These are phyloP conservation scores for Arrhamphus sclerolepis DNA, from an alignment of 2,797 vertebrate species.

Conservation along the genomic window DNA sequence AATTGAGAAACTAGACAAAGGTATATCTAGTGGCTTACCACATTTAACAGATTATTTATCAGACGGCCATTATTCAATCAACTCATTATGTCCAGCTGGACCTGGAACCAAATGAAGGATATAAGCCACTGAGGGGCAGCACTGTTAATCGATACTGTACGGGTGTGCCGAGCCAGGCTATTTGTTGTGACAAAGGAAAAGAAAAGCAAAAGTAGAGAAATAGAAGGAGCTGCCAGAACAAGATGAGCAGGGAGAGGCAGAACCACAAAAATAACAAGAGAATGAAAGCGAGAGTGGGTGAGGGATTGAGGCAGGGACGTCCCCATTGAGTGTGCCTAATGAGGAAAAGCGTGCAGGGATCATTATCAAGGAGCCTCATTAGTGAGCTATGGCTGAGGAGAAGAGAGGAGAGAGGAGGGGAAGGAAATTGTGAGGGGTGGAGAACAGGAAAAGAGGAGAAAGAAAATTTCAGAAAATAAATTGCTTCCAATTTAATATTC, in stretches of 20 bases:
- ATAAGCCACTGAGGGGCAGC: constrained; percentile 48
- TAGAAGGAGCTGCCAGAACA: constrained; percentile 42
- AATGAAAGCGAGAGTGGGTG: constrained; percentile 56
- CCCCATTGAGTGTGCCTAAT: constrained; percentile 79
- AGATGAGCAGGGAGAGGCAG: constrained; percentile 39
- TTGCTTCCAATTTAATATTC: constrained; percentile 82
- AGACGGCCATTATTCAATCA: constrained; percentile 62
- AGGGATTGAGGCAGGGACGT: constrained; percentile 65
- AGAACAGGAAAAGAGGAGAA: not conserved
- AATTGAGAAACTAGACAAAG: constrained; percentile 39
- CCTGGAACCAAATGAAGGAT: constrained; percentile 48
- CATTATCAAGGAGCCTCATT: constrained; percentile 84
- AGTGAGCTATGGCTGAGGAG: constrained; percentile 70
- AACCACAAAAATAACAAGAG: constrained; percentile 67
- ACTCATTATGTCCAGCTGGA: constrained; percentile 62
- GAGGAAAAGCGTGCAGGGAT: constrained; percentile 80
- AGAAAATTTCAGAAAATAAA: constrained; percentile 69
- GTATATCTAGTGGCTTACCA: constrained; percentile 45
- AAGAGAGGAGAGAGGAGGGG: constrained; percentile 40
- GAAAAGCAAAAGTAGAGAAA: constrained; percentile 10
- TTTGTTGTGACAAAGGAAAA: constrained; percentile 60
- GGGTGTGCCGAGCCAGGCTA: constrained; percentile 49
- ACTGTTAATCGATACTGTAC: constrained; percentile 71
- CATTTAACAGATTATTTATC: constrained; percentile 66
- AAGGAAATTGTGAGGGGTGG: constrained; percentile 12